Base-by-base conservation (phyloP, 2,797 vertebrate genomes). In the Momotus momota region DNA sequence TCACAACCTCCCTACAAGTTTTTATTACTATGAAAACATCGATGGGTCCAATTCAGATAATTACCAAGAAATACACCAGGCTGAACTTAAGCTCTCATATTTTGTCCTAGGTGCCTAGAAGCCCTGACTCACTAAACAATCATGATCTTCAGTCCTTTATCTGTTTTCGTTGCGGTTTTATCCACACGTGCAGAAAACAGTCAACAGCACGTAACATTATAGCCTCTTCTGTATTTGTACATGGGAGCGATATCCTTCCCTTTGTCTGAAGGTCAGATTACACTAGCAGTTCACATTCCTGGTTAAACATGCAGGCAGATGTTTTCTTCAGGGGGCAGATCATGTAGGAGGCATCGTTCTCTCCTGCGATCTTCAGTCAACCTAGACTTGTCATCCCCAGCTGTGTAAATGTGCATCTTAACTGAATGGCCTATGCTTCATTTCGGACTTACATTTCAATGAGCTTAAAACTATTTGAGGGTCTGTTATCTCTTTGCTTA, bases 291-390 rank as follows among this genome's bases (percentile, higher is more conserved):
- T 97, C 94, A 96, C 88, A 78, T 96, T 97, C 88, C 88, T 82
- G 87, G 93, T 94, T 88, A 94, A 97, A 90, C 51, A 92, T 92
- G 86, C 86, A 95, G 92, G 88, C 97, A 98, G 97, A 97, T 98
- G 97, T 98, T 98, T 97, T 97, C 98, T 97, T 97, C 96, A 97
- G 96, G 95, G 96, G 97, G 94, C 85, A 94, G 83, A 95, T 66
- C 92, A 93, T 71, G 91, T 94, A 96, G 96, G 94, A 96, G 94
- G 80, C 86, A 88, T 74, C 74, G 7, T 80, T 96, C 84, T 92
- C 94, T 96, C 71, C 92, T 92, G 94, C 57, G 81, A 93, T 97
- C 88, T 93, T 94, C 94, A 96, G 83, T 93, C 91, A 95, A 96
- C 82, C 66, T 64, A 73, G 93, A 67, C 93, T 89, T 93, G 91